phyloP scores from a whole-genome alignment of 1,140 invertebrate genomes.

The Drosophila suzukii region DNA sequence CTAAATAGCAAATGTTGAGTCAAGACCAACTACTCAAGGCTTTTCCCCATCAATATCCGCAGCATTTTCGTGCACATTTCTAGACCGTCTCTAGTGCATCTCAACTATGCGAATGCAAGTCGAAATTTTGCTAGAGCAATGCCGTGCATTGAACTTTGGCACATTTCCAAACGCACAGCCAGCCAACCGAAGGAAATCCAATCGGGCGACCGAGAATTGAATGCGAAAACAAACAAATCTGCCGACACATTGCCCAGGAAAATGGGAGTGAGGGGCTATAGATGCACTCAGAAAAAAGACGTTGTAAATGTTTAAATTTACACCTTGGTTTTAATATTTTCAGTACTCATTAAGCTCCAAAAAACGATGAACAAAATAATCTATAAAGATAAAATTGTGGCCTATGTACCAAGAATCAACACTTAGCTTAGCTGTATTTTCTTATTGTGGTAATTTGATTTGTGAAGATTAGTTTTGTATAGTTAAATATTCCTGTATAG shows the following conservation, averaged over 20 bases:
- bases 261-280: neutral
- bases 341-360: neutral
- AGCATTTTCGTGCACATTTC: neutral
- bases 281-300: neutral
- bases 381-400: too few relatives aligned
- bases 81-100: constrained; percentile 14
- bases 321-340: neutral
- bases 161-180: constrained; percentile 61
- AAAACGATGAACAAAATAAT: neutral
- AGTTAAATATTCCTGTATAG: too few relatives aligned
- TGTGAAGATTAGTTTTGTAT: too few relatives aligned
- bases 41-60: constrained; percentile 6
- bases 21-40: constrained; percentile 8
- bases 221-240: constrained; percentile 69
- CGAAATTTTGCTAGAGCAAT: constrained; percentile 51
- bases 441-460: too few relatives aligned
- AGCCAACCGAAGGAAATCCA: constrained; percentile 16
- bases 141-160: constrained; percentile 72
- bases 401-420: too few relatives aligned
- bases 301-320: neutral
- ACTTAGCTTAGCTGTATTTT: too few relatives aligned
- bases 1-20: constrained; percentile 7
- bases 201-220: constrained; percentile 51
- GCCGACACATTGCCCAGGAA: constrained; percentile 46
- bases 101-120: constrained; percentile 42